Evolutionary conservation across 2,113 vertebrate genomes (phyloP).

Genomic region (Jacana jacana): DNA sequence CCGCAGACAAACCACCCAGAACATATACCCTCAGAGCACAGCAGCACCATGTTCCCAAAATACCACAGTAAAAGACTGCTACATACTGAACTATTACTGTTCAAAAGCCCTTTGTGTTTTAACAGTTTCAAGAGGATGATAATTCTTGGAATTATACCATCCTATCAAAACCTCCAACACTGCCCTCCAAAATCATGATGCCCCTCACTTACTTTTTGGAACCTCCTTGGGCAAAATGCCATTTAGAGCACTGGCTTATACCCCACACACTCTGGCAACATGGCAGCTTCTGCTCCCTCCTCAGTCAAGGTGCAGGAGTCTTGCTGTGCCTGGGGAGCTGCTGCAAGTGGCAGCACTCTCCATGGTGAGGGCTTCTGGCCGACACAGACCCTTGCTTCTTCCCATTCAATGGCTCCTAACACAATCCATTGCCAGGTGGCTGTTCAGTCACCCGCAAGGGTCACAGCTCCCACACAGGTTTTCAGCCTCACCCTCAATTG

Average conservation of each 20-base stretch:
- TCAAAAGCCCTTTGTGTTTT: background rate
- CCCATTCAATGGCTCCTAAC: background rate
- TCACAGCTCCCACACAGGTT: background rate
- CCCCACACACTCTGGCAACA: background rate
- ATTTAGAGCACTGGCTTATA: fast-evolving
- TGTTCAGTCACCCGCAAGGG: no score
- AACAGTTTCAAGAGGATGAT: background rate
- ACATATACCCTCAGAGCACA: background rate
- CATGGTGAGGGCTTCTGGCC: background rate
- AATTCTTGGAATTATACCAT: background rate
- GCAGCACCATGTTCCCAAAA: background rate
- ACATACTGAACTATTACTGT: background rate
- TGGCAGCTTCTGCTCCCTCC: background rate
- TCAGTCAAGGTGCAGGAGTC: background rate
- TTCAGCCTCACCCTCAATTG: background rate
- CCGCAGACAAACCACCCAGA: background rate
- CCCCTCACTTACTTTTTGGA: background rate
- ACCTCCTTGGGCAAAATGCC: background rate
- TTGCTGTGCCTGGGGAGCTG: background rate
- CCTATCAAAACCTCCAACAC: background rate
- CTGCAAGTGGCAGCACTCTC: background rate
- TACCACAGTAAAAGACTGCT: fast-evolving
- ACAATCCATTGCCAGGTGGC: background rate
- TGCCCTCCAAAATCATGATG: background rate
- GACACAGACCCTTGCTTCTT: background rate